Evolutionary conservation across 2,113 vertebrate genomes (phyloP), one percentile per base, ranked within the genome.

Genomic region (Romanogobio albipinnatus): DNA sequence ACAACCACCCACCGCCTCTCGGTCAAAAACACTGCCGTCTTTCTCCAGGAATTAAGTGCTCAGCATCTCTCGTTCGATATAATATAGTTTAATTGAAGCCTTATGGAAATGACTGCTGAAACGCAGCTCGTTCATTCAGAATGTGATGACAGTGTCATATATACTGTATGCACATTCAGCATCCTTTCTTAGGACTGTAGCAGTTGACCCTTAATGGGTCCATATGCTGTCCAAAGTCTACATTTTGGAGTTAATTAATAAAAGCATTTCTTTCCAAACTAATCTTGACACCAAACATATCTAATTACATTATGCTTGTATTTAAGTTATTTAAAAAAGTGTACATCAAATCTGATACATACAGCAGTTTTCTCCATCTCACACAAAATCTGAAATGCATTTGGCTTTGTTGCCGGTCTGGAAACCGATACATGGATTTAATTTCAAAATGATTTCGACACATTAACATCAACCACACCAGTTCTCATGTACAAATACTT

Each of bases 81-180:
- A 76, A 74, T 74, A 24, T 39, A 13, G 75, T 39, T 58, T 76
- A 58, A 76, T 56, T 36, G 49, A 76, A 76, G 43, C 71, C 71
- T 74, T 26, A 74, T 26, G n/a, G 43, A 74, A 74, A 47, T 56
- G 29, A 58, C 3, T 58, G 17, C 9, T 76, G 51, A 76, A 76
- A 76, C 4, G 4, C 3, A 14, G 71, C 71, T 56, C 14, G 58
- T 77, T 29, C 26, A 56, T 49, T 53, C 47, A 33, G 24, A 49
- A 36, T 58, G 19, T 58, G 51, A 77, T 14, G 51, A 58, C 49
- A 76, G 51, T 22, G 75, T 22, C 75, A 39, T 58, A 56, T 75
- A 17, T 39, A 76, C 24, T 45, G 9, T 73, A 73, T 47, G 10
- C 10, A n/a, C 17, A 56, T 58, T 77, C 17, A 22, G 51, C 26